These are phyloP conservation scores for Mycalesis mineus DNA, from an alignment of 2,888 invertebrate genomes.

Conservation along the genomic window DNA sequence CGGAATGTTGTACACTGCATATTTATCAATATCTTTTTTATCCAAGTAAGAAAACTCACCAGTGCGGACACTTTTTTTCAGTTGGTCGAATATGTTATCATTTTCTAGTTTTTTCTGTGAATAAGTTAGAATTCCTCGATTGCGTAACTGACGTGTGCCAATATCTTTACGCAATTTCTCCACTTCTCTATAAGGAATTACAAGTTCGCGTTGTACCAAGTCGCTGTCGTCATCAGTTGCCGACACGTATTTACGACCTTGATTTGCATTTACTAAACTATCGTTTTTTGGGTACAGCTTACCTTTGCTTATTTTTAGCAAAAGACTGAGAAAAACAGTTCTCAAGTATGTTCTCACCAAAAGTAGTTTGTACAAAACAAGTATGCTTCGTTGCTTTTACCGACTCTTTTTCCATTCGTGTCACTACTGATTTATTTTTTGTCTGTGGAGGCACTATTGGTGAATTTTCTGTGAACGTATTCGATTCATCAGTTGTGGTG, in stretches of 20 bases:
- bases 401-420: too few species aligned
- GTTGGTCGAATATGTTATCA: conserved; percentile 52
- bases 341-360: conserved; percentile 43
- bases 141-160: conserved; percentile 35
- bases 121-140: conserved; percentile 33
- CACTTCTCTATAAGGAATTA: conserved; percentile 55
- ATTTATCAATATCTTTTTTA: conserved; percentile 34
- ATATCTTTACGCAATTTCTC: conserved; percentile 46
- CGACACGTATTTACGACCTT: conserved; percentile 30
- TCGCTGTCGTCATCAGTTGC: conserved; percentile 28
- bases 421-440: not conserved
- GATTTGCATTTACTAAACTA: conserved; percentile 32
- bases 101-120: conserved; percentile 49
- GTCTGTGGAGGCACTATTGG: conserved; percentile 31
- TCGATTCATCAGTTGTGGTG: conserved; percentile 53
- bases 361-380: not conserved
- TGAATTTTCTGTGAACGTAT: conserved; percentile 43
- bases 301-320: conserved; percentile 47
- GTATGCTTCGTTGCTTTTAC: not conserved
- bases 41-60: conserved; percentile 43
- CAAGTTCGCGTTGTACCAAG: conserved; percentile 29
- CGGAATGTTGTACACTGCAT: conserved; percentile 50
- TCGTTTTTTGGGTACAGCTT: conserved; percentile 64
- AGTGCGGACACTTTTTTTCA: conserved; percentile 45
- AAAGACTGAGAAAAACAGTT: conserved; percentile 53